A percentile compares a stretch with the other conserved stretches of the same genome.
Evolutionary conservation across 2,113 vertebrate species (phyloP).

Genomic region (Lophius piscatorius): DNA sequence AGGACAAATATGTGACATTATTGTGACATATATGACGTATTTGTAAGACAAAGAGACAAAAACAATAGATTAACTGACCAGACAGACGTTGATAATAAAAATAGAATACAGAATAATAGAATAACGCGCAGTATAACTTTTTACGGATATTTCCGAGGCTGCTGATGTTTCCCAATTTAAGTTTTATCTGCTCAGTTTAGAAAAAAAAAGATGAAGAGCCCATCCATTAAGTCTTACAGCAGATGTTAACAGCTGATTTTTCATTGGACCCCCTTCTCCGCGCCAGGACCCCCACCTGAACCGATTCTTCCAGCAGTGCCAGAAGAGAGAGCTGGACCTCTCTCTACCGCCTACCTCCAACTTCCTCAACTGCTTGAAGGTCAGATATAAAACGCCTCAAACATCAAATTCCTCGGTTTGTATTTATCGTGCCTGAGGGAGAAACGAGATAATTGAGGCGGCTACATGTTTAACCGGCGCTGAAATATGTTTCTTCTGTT

Average conservation of each 20-base stretch:
- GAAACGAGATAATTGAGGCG: too few species aligned
- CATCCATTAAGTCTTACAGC: conserved; percentile 33
- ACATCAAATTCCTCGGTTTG: conserved; percentile 2
- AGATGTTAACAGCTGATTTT: conserved; percentile 36
- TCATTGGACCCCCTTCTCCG: conserved; percentile 7
- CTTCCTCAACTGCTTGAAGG: conserved; percentile 92
- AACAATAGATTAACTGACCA: not conserved
- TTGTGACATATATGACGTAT: too few species aligned
- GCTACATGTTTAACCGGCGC: not conserved
- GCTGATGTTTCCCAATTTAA: not conserved
- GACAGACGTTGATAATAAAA: not conserved
- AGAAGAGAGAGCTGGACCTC: conserved; percentile 91
- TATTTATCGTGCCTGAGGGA: conserved; percentile 4
- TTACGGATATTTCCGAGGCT: too few species aligned
- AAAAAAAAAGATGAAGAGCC: not conserved
- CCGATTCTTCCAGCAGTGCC: conserved; percentile 95
- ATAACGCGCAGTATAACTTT: too few species aligned
- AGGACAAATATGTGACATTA: too few species aligned
- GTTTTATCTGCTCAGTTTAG: not conserved
- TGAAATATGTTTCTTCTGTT: conserved; percentile 8
- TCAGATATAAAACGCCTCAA: conserved; percentile 68
- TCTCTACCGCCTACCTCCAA: conserved; percentile 90
- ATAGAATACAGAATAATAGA: not conserved
- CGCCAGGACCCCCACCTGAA: conserved; percentile 93
- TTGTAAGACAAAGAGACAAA: not conserved